Evolutionary conservation across 2,888 invertebrate species (phyloP).

Genomic region (Branchipolynoe longqiensis): DNA sequence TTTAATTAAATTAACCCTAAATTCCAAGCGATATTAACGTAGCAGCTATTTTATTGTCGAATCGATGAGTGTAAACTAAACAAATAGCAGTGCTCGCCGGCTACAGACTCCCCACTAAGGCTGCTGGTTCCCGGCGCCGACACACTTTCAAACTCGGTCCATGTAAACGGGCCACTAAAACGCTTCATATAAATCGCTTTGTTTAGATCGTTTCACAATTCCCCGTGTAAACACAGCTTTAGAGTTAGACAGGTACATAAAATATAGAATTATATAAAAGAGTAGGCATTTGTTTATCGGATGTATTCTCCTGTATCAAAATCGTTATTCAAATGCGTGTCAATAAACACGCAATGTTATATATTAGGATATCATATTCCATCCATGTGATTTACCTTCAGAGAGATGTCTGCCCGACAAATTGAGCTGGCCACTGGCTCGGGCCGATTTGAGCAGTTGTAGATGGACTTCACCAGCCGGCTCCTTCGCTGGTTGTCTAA

Average conservation of each 20-base stretch:
- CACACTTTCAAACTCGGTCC: too few relatives aligned
- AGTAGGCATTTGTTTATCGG: constrained; percentile 86
- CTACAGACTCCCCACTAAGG: too few relatives aligned
- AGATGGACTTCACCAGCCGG: constrained; percentile 73
- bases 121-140: too few relatives aligned
- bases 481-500: constrained; percentile 15
- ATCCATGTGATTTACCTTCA: too few relatives aligned
- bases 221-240: constrained; percentile 67
- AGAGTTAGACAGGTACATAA: constrained; percentile 84
- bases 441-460: constrained; percentile 89
- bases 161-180: too few relatives aligned
- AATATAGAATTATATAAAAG: too few relatives aligned
- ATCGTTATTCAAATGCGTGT: constrained; percentile 87
- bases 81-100: too few relatives aligned
- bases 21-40: too few relatives aligned
- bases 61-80: too few relatives aligned
- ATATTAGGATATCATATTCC: background rate
- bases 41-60: too few relatives aligned
- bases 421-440: constrained; percentile 90
- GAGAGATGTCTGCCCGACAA: constrained; percentile 84
- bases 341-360: background rate
- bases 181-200: background rate
- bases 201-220: background rate
- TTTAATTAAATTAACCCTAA: too few relatives aligned
- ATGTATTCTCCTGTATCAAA: constrained; percentile 90